Percentiles rank a stretch among this genome's conserved stretches.
These are phyloP conservation scores for Callospermophilus lateralis DNA, from an alignment of 2,113 vertebrate species.

Conservation along the genomic window DNA sequence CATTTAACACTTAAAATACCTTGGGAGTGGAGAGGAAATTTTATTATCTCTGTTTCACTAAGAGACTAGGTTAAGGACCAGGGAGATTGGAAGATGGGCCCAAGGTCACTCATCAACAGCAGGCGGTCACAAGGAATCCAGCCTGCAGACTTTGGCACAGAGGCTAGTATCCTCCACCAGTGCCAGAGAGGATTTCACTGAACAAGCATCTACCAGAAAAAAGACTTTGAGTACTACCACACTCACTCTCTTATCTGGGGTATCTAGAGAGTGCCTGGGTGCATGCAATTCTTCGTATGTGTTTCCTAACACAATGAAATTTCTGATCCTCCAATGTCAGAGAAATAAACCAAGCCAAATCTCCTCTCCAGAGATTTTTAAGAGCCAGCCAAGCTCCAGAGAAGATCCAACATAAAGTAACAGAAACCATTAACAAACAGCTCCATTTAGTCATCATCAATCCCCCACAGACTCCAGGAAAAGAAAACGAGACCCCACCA, in stretches of 20 bases:
- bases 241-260: neutral
- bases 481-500: neutral
- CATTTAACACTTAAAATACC: constrained; percentile 3
- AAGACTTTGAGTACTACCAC: neutral
- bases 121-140: neutral
- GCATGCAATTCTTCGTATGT: neutral
- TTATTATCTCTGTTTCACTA: neutral
- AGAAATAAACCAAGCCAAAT: neutral
- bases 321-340: neutral
- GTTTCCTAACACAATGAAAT: neutral
- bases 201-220: neutral
- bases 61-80: neutral
- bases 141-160: neutral
- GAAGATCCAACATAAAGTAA: neutral
- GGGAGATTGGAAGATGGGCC: neutral
- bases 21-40: neutral
- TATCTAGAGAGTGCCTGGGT: neutral
- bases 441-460: neutral
- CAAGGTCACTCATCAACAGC: neutral
- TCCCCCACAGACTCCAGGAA: neutral
- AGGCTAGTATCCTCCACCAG: neutral
- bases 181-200: neutral
- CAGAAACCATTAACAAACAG: constrained; percentile 18
- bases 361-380: neutral
- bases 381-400: constrained; percentile 19